Evolutionary conservation across 2,888 invertebrate genomes (phyloP), one percentile per base, ranked within the genome.

Genomic region (Anthophora plumipes): DNA sequence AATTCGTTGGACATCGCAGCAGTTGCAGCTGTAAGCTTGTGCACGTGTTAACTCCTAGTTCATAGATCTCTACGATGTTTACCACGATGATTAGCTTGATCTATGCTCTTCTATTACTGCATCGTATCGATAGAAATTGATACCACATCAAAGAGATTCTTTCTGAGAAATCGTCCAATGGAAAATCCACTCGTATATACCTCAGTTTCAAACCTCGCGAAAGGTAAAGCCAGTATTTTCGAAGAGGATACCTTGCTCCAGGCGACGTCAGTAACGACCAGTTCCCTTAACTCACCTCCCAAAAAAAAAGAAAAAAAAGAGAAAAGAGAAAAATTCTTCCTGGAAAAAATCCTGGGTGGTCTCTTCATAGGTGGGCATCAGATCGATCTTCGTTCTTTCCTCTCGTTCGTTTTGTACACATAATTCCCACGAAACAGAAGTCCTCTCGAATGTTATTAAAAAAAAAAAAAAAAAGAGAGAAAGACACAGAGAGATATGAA

Each of bases 221-320:
- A 50, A 50, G n/a, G n/a, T 50, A 50, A 5, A 50, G n/a, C 11
- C 48, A 41, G 25, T 55, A 54, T 39, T 39, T 55, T 63, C 55
- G 72, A 61, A 46, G 39, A 20, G 64, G 61, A 64, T 59, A n/a
- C 52, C 55, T 12, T 48, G 31, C 59, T 74, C 57, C 66, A 43
- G 75, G 55, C 39, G 46, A 74, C 66, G 71, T 69, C 73, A 48
- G 61, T 82, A 78, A 77, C 66, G 69, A 72, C 39, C 61, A 55
- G 78, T 46, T 59, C 68, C 83, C 63, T 69, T 81, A 74, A 71
- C 71, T 74, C 77, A 50, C 22, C 69, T 43, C 22, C 66, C 43
- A 46, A 75, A 83, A 86, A 79, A 78, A 74, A 46, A 6, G n/a
- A n/a, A n/a, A n/a, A 46, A 75, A 83, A 86, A 79, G 77, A 74